Evolutionary conservation across 2,113 vertebrate genomes (phyloP).

Genomic region (Syngnathus floridae): DNA sequence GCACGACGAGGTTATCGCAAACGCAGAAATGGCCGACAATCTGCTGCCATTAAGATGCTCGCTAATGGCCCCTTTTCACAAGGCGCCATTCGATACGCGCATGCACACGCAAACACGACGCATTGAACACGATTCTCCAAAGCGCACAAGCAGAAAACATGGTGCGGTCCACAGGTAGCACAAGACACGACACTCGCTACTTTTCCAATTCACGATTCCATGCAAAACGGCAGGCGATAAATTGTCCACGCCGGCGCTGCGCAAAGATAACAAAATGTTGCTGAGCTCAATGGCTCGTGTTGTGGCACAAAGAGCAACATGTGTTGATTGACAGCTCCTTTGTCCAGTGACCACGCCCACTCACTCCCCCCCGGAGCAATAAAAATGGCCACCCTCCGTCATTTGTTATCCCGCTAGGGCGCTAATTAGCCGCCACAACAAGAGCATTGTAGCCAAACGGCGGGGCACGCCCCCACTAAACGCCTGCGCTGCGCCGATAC

Average conservation of each 20-base stretch:
- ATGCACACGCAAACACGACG: too few species aligned
- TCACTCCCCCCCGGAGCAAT: neutral
- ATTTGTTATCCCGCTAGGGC: neutral
- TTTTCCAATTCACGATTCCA: too few species aligned
- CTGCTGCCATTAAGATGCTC: slow-evolving; percentile 4
- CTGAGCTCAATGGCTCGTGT: neutral
- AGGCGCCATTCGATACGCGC: neutral
- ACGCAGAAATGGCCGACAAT: neutral
- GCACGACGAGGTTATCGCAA: neutral
- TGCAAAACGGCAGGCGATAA: too few species aligned
- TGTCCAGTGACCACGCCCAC: neutral
- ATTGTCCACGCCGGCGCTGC: too few species aligned
- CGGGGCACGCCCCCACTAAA: neutral
- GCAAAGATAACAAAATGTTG: neutral
- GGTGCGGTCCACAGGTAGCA: too few species aligned
- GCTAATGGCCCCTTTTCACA: neutral
- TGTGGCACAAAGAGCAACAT: neutral
- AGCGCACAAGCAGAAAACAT: too few species aligned
- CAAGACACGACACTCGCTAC: too few species aligned
- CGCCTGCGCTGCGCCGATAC: neutral
- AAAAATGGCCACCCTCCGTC: neutral
- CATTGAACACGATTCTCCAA: too few species aligned
- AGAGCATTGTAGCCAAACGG: neutral
- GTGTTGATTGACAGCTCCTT: neutral
- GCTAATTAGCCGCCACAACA: slow-evolving; percentile 2